A percentile compares a stretch with the other conserved stretches of the same genome.
Evolutionary conservation across 2,888 invertebrate species (phyloP).

Genomic region (Leptopterna dolabrata): DNA sequence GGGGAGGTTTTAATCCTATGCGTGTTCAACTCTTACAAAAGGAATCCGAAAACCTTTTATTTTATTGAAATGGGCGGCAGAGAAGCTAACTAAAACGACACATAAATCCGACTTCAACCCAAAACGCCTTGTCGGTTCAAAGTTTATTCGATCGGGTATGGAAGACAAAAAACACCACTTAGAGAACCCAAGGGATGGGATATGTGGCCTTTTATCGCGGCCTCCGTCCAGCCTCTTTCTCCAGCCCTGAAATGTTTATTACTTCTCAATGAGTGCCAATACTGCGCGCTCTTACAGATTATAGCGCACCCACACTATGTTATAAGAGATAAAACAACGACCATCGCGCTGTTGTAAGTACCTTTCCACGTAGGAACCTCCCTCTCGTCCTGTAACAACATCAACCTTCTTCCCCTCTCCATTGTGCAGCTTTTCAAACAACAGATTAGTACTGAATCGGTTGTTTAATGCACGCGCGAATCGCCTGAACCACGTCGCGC

Average conservation of each 20-base stretch:
- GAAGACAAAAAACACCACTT: constrained; percentile 46
- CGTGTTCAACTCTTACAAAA: not conserved
- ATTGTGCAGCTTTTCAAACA: constrained; percentile 17
- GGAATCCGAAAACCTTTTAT: constrained; percentile 43
- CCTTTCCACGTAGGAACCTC: constrained; percentile 36
- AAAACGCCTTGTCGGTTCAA: constrained; percentile 45
- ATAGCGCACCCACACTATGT: constrained; percentile 45
- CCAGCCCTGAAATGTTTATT: constrained; percentile 38
- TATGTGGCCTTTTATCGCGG: constrained; percentile 17
- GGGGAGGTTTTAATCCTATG: not conserved
- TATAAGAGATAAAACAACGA: constrained; percentile 42
- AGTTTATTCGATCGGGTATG: constrained; percentile 24
- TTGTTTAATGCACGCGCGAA: constrained; percentile 16
- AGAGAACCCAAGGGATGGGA: not conserved
- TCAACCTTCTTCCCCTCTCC: not conserved
- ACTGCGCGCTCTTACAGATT: constrained; percentile 46
- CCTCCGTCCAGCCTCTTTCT: constrained; percentile 8
- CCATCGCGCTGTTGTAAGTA: constrained; percentile 19
- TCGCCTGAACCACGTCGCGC: not conserved
- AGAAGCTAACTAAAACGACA: constrained; percentile 43
- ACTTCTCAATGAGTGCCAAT: constrained; percentile 39
- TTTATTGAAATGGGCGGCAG: constrained; percentile 40
- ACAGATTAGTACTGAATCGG: constrained; percentile 36
- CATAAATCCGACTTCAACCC: constrained; percentile 43
- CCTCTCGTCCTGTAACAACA: not conserved